Evolutionary conservation across 2,113 vertebrate genomes (phyloP).

Genomic region (Psephotus haematonotus): DNA sequence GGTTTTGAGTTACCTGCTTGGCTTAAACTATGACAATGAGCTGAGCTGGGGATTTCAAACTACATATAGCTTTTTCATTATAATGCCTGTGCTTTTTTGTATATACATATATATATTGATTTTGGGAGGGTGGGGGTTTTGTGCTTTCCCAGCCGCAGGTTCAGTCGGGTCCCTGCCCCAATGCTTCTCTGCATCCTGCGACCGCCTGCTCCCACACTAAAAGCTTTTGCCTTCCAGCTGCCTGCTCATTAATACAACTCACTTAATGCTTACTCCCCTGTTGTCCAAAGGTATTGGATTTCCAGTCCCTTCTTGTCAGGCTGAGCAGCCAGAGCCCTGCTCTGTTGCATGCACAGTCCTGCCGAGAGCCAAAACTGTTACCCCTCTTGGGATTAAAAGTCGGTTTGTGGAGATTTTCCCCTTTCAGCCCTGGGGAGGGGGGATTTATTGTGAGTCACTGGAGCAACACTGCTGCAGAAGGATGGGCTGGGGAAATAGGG

Average conservation of each 20-base stretch:
- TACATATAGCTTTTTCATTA: conserved; percentile 26
- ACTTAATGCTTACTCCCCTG: not conserved
- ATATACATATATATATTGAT: not conserved
- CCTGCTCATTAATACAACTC: not conserved
- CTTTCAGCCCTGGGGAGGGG: not conserved
- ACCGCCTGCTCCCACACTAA: not conserved
- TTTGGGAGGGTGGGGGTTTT: not conserved
- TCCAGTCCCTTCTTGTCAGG: not conserved
- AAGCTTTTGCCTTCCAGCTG: not conserved
- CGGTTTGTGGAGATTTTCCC: not conserved
- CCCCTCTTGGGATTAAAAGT: not conserved
- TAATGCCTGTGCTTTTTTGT: not conserved
- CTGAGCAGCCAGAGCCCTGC: not conserved
- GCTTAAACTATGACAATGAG: not conserved
- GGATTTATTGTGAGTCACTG: not conserved
- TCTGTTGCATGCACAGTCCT: fast-evolving
- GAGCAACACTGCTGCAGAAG: not conserved
- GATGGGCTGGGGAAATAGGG: not conserved
- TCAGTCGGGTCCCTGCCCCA: not conserved
- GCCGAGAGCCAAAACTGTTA: not conserved
- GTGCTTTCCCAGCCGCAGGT: not conserved
- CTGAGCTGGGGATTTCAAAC: conserved; percentile 49
- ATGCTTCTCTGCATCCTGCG: fast-evolving
- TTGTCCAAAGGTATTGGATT: not conserved
- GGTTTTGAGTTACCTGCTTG: too few relatives aligned